Percentiles rank a stretch among this genome's conserved stretches.
Evolutionary conservation across 2,797 vertebrate genomes (phyloP).

Genomic region (Micropoecilia bifurca): DNA sequence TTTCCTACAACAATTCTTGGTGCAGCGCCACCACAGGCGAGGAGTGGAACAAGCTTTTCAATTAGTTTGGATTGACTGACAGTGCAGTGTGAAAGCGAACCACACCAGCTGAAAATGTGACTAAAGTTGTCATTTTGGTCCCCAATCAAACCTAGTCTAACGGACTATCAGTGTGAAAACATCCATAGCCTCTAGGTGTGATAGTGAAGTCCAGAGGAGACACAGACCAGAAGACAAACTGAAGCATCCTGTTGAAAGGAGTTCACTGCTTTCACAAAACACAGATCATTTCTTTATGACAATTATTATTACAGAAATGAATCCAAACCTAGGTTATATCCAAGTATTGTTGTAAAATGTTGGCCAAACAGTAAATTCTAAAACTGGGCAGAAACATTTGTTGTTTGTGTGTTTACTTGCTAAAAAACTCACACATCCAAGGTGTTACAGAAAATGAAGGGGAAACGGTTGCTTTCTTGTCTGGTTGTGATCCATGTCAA

Average conservation of each 20-base stretch:
- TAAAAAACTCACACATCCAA: neutral
- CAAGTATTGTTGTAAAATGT: neutral
- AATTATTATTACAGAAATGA: slow-evolving; percentile 6
- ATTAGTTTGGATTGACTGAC: too few relatives aligned
- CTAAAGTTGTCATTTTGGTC: too few relatives aligned
- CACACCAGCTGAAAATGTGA: too few relatives aligned
- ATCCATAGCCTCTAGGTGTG: slow-evolving; percentile 30
- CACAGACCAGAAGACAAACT: slow-evolving; percentile 14
- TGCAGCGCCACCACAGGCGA: too few relatives aligned
- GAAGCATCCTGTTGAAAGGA: neutral
- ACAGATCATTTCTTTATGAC: neutral
- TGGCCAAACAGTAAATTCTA: neutral
- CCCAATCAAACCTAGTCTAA: too few relatives aligned
- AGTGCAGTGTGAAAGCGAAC: too few relatives aligned
- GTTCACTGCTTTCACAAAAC: slow-evolving; percentile 4
- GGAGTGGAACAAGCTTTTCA: too few relatives aligned
- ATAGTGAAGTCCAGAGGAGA: slow-evolving; percentile 35
- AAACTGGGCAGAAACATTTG: neutral
- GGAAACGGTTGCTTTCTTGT: neutral
- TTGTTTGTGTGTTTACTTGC: slow-evolving; percentile 13
- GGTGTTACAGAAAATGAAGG: neutral
- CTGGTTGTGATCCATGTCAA: slow-evolving; percentile 2
- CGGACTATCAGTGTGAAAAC: too few relatives aligned
- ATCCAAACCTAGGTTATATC: neutral
- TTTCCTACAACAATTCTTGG: too few relatives aligned